Base-by-base conservation (phyloP, 2,113 vertebrate species). In the Dissostichus mawsoni region DNA sequence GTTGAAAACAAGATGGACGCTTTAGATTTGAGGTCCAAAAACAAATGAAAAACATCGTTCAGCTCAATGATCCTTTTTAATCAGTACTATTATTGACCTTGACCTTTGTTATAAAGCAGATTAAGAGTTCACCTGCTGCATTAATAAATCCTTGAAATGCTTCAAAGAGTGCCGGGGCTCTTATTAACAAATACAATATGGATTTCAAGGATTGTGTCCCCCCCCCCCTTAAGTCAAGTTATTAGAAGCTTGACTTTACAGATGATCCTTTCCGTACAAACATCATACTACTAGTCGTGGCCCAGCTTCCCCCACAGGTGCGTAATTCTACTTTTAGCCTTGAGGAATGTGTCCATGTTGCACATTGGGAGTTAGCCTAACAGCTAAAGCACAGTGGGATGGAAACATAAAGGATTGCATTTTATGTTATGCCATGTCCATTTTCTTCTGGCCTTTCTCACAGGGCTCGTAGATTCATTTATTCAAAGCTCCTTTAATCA, bases 301-400 rank as follows among this genome's bases (percentile, higher is more conserved):
- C 63, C 17, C 71, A 29, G 78, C 70, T 20, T 75, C 50, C 59
- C 53, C 70, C 51, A 41, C 18, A 55, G 63, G 74, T 61, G 25
- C 44, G 51, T 90, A 87, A 92, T 78, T 74, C 78, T 2, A 0
- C 90, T 87, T 93, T 92, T 73, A 53, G 61, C 72, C 64, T 63
- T 12, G 20, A 74, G 36, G 71, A 89, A 85, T 89, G 41, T 88
- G 73, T 85, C 33, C 53, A 63, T 55, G 52, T 62, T 57, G 80
- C 90, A 89, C 36, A 68, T 70, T 81, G n/a, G 18, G 17, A 47
- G 45, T 25, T 51, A 50, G 73, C 73, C 16, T 69, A 10, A 50
- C 17, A 64, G 51, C 36, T 65, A 23, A 41, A 58, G 41, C 53
- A 50, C 64, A 2, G 20, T 18, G 69, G 2, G 44, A 2, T 23